Evolutionary conservation across 2,888 invertebrate genomes (phyloP), one percentile per base, ranked within the genome.

Genomic region (Caenorhabditis plicata): DNA sequence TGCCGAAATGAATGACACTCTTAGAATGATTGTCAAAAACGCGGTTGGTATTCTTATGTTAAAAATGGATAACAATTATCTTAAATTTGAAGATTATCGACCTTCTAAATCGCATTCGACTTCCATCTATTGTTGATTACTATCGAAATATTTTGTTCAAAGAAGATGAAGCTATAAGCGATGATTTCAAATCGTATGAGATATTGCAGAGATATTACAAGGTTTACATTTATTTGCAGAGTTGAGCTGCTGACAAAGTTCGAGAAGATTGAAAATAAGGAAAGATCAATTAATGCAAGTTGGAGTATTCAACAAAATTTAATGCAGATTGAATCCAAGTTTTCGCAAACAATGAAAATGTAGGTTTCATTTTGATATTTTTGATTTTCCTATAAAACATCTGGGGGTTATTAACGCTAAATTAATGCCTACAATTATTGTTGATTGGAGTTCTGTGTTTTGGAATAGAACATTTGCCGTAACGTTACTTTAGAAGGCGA

Each of bases 1-100:
- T 82, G 88, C 90, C 2, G 88, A 89, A 43, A 89, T 92, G 75
- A 94, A 91, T 1, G 88, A 89, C 44, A 94, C 93, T 92, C 20
- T 51, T 5, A 38, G 38, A 15, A 33, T 55, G 2, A 45, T 61
- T 7, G 44, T 51, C n/a, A 42, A 61, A 29, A 33, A 48, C n/a
- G 49, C 51, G 32, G 56, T 54, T 19, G 20, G 35, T 41, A n/a
- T 17, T 45, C 11, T 8, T 31, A 8, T 17, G 11, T 44, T 5
- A 4, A 25, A 8, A 15, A 20, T n/a, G 1, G 26, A 39, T 27
- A 20, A 4, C 26, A 27, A 27, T 29, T 32, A 2, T 39, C 7
- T 20, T 11, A 8, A 27, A 15, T 33, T 36, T 56, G 17, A 36
- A 56, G 56, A 54, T 61, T 23, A 44, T 46, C 36, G 54, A 61